These are phyloP conservation scores for Tyrophagus putrescentiae DNA, from an alignment of 1,140 invertebrate species.

Conservation along the genomic window DNA sequence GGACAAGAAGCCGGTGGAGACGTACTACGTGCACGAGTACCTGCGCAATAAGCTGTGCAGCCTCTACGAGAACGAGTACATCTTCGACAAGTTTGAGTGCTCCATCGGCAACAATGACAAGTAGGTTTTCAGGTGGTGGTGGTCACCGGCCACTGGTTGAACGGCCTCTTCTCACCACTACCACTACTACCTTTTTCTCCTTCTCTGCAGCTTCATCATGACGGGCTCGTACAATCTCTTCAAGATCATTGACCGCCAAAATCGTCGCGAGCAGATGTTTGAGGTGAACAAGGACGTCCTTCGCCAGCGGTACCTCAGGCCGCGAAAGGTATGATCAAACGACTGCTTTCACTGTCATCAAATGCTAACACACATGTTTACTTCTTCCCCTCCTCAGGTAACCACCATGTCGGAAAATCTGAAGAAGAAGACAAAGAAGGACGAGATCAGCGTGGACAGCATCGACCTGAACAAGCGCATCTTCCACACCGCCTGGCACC, in stretches of 20 bases:
- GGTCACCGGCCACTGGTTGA: no score
- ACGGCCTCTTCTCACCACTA: no score
- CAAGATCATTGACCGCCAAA: constrained; percentile 81
- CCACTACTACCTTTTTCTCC: constrained; percentile 10
- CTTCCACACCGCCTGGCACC: constrained; percentile 94
- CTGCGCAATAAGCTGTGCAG: constrained; percentile 92
- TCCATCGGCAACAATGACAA: constrained; percentile 98
- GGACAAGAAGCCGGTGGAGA: constrained; percentile 5
- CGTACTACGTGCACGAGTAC: constrained; percentile 34
- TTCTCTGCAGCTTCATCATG: constrained; percentile 61
- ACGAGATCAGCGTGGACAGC: constrained; percentile 96
- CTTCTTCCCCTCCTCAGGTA: constrained; percentile 17
- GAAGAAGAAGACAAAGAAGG: constrained; percentile 83
- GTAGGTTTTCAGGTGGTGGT: constrained; percentile 32
- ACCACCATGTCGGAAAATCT: constrained; percentile 56
- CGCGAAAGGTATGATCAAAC: constrained; percentile 48
- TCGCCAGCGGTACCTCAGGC: constrained; percentile 81
- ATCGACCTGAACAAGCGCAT: constrained; percentile 99
- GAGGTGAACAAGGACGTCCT: constrained; percentile 59
- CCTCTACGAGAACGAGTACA: constrained; percentile 98
- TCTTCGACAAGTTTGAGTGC: constrained; percentile 99
- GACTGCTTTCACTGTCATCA: not conserved
- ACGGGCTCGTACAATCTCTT: constrained; percentile 99
- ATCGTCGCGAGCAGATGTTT: constrained; percentile 63
- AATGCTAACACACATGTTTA: not conserved